phyloP scores from a whole-genome alignment of 2,888 invertebrate genomes.

The Mactromeris polynyma region DNA sequence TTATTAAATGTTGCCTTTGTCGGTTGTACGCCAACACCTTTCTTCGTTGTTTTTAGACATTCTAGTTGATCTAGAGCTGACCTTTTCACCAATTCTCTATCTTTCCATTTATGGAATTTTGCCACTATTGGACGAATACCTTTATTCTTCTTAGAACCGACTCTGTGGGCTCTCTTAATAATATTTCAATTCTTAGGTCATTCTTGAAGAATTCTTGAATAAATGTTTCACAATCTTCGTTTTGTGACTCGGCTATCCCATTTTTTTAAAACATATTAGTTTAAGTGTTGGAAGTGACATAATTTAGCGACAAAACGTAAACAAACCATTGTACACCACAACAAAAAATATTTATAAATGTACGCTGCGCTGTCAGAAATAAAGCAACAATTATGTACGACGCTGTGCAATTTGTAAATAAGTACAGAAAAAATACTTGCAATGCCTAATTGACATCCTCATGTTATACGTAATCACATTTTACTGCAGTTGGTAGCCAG shows the following conservation, averaged over 20 bases:
- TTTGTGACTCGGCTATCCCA: neutral
- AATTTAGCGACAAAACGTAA: no score
- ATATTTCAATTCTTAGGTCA: neutral
- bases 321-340: no score
- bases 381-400: no score
- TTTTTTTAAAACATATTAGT: no score
- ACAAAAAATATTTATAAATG: no score
- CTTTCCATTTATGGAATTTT: slow-evolving; percentile 20
- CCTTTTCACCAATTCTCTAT: slow-evolving; percentile 16
- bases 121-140: slow-evolving; percentile 14
- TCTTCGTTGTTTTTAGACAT: neutral
- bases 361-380: no score
- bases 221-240: slow-evolving; percentile 21
- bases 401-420: no score
- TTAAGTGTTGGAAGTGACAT: no score
- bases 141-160: slow-evolving; percentile 10
- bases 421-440: no score
- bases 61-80: neutral
- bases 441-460: no score
- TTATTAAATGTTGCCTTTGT: slow-evolving; percentile 17
- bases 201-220: slow-evolving; percentile 23
- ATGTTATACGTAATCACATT: no score
- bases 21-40: slow-evolving; percentile 28
- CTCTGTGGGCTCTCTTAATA: neutral
- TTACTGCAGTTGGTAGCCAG: no score